Percentiles rank a stretch among this genome's conserved stretches.
Evolutionary conservation across 2,797 vertebrate genomes (phyloP).

Genomic region (Cryptoblepharus egeriae): DNA sequence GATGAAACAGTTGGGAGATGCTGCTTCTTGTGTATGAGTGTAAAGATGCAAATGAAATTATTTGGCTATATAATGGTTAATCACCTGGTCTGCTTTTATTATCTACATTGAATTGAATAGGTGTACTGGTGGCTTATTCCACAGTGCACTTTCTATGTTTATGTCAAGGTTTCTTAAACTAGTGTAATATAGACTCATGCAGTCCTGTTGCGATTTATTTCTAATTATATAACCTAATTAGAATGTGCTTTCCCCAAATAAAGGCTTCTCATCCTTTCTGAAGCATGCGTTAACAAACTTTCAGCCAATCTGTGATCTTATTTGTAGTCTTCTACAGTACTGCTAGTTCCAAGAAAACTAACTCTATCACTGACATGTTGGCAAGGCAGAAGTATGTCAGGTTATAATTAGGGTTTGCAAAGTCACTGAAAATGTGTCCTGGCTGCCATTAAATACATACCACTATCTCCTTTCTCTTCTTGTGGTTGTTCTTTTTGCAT

Average conservation of each 20-base stretch:
- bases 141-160: not conserved
- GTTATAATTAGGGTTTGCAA: not conserved
- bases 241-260: not conserved
- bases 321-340: too few relatives aligned
- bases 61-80: constrained; percentile 1
- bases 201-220: not conserved
- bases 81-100: not conserved
- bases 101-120: not conserved
- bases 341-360: not conserved
- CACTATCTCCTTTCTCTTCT: not conserved
- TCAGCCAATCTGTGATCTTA: not conserved
- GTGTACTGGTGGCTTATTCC: not conserved
- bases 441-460: not conserved
- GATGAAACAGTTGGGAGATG: not conserved
- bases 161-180: not conserved
- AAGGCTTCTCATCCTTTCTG: not conserved
- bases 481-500: not conserved
- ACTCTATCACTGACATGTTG: not conserved
- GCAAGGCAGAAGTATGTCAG: not conserved
- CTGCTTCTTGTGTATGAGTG: not conserved
- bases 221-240: not conserved
- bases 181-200: not conserved
- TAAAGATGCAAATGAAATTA: not conserved
- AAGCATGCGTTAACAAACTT: not conserved
- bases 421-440: not conserved